Evolutionary conservation across 2,888 invertebrate species (phyloP), one percentile per base, ranked within the genome.

Genomic region (Leptopterna dolabrata): DNA sequence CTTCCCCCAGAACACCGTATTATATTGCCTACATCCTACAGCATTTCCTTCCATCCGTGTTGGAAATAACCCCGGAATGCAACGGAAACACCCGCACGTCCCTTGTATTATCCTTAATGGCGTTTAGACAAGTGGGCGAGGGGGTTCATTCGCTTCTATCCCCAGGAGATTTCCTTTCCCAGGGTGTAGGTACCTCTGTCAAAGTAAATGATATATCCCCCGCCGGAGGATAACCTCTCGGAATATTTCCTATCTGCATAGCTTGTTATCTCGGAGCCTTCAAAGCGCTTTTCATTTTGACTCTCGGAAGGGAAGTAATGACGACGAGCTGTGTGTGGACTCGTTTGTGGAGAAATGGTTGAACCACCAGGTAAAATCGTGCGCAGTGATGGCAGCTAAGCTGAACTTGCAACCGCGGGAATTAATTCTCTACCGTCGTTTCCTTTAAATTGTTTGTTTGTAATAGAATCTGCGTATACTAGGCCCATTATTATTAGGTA

Each of bases 201-300:
- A 81, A 81, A 81, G 81, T 81, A 81, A 81, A 63, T 81, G 81
- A 81, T 81, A 81, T 55, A 81, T 81, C 81, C 81, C 19, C 55
- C 81, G 24, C 63, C 43, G 41, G 63, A 81, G 81, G 81, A 63
- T 51, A 81, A 81, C 29, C 51, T 27, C 81, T 55, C 81, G 29
- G 55, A 55, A 43, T 41, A 81, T 81, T 78, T 78, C 78, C 45
- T 78, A 24, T 63, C 45, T 47, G 43, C 47, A 47, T 47, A 45
- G 78, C 78, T 78, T 45, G 78, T 78, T 78, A 78, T 78, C 78
- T 27, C 76, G 36, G 19, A 41, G 36, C 36, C 76, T 29, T 76
- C 76, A 43, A 43, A 76, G 76, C 24, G 63, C 63, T 63, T 63
- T 63, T 63, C 63, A 63, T 63, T 63, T 55, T 19, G 63, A 24